Evolutionary conservation across 2,888 invertebrate genomes (phyloP), one percentile per base, ranked within the genome.

Genomic region (Diaphora mendica): DNA sequence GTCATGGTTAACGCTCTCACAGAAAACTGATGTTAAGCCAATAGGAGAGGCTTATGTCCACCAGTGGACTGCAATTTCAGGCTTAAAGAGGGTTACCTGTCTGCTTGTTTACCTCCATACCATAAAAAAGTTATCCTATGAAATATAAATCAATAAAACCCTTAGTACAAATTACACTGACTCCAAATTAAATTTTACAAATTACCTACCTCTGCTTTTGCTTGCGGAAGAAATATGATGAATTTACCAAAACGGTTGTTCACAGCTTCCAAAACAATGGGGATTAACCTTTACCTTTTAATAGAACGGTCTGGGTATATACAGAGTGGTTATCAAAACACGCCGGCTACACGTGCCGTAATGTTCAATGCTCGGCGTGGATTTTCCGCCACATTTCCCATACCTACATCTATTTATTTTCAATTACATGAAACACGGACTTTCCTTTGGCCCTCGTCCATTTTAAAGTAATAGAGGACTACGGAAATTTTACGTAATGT

Each of bases 371-470:
- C 33, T n/a, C 62, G 4, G 62, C 64, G 17, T 20, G 83, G 76
- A 33, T 72, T 84, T 85, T 64, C 82, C 82, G 30, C 65, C 33
- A 69, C 67, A 74, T 77, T 82, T 68, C 69, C 76, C 70, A 39
- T 39, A 51, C 51, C 30, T 71, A 35, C 39, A 30, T 64, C 30
- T 74, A 74, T 80, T 77, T 83, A 70, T 79, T 73, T 80, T 74
- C 68, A 75, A 71, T 71, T 71, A 77, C 55, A 71, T 23, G 33
- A 65, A 66, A 68, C 64, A 64, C 44, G 78, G 80, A 67, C 55
- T 82, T 78, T 73, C 75, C 76, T 69, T 77, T 82, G 85, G 78
- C 76, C 11, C 4, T 35, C 73, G 66, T 68, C 76, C 75, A 78
- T 75, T 44, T 71, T 71, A 64, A 33, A 68, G 75, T 70, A 72